Evolutionary conservation across 2,113 vertebrate species (phyloP).

Genomic region (Tiliqua scincoides): DNA sequence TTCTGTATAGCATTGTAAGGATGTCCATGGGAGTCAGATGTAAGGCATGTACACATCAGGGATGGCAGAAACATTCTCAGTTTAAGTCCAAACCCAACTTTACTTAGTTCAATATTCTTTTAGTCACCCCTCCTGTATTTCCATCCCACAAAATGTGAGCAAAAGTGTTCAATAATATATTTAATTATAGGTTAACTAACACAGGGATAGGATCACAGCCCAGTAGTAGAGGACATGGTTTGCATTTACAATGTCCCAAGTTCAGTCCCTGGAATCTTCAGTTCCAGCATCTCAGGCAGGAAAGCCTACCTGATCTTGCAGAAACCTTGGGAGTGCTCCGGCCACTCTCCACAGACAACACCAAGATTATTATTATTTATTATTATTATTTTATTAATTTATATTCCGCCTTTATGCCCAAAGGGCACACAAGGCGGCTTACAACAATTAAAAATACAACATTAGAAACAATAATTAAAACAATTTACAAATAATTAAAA

Average conservation of each 20-base stretch:
- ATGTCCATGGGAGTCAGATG: neutral
- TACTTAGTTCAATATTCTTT: neutral
- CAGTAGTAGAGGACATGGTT: neutral
- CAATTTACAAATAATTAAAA: too few species aligned
- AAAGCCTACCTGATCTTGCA: neutral
- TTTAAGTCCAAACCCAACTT: neutral
- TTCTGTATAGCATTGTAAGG: neutral
- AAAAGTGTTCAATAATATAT: neutral
- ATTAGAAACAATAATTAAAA: too few species aligned
- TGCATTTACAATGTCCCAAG: neutral
- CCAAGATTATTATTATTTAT: too few species aligned
- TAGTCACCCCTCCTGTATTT: neutral
- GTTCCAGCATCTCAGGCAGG: neutral
- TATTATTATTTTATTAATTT: too few species aligned
- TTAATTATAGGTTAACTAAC: neutral
- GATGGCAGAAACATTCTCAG: neutral
- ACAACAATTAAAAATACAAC: too few species aligned
- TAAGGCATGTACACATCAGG: neutral
- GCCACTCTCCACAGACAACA: neutral
- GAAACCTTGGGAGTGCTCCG: neutral
- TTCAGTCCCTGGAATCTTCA: neutral
- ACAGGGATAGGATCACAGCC: neutral
- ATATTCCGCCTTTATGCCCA: too few species aligned
- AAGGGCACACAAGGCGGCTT: too few species aligned
- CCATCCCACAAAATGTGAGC: neutral